Conservation (phyloP, 1,140 invertebrate species). For the Mercenaria mercenaria region DNA sequence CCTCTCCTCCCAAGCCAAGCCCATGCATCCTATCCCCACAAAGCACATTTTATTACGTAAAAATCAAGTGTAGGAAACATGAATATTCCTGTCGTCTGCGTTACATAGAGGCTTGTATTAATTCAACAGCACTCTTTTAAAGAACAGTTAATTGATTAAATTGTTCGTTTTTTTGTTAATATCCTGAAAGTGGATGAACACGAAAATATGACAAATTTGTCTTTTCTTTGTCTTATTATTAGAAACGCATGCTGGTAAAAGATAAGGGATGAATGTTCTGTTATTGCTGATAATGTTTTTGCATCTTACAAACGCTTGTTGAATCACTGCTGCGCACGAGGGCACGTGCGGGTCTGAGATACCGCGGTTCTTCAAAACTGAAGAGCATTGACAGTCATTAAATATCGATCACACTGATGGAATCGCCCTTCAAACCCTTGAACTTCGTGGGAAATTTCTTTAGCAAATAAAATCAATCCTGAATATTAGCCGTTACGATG, state of each 20-base stretch:
- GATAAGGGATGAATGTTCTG: constrained; percentile 9
- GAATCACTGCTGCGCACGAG: constrained; percentile 10
- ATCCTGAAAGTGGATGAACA: neutral
- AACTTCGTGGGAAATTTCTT: constrained; percentile 29
- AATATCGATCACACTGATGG: constrained; percentile 26
- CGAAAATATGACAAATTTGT: constrained; percentile 4
- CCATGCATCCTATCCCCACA: too few relatives aligned
- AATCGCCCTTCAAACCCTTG: constrained; percentile 16
- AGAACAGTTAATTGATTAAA: neutral
- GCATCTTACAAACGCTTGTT: constrained; percentile 4
- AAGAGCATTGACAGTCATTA: neutral
- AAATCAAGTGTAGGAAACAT: too few relatives aligned
- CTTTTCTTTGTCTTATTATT: neutral
- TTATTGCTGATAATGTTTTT: constrained; percentile 2
- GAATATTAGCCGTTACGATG: constrained; percentile 9
- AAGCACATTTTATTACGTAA: too few relatives aligned
- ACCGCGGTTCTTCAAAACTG: neutral
- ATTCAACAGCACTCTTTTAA: too few relatives aligned
- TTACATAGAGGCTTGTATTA: too few relatives aligned
- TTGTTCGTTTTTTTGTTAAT: neutral
- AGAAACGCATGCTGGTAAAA: neutral
- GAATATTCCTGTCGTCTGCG: too few relatives aligned
- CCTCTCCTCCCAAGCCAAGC: too few relatives aligned
- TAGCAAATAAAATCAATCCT: constrained; percentile 12
- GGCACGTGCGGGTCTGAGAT: neutral